Evolutionary conservation across 2,888 invertebrate genomes (phyloP), one percentile per base, ranked within the genome.

Genomic region (Shargacucullia verbasci): DNA sequence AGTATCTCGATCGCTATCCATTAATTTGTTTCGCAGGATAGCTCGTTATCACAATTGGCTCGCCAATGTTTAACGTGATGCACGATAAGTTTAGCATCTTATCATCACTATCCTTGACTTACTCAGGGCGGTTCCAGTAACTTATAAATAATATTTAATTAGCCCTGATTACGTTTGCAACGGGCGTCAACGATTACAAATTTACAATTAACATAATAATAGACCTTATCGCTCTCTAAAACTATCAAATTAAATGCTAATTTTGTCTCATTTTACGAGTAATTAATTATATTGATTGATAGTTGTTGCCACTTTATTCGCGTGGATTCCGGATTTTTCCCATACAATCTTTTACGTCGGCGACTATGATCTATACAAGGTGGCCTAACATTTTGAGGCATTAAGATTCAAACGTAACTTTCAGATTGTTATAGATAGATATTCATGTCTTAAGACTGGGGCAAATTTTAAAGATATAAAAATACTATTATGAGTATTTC

Each of bases 41-140:
- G 58, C 59, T 65, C 29, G 39, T 54, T 47, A 50, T 62, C 52
- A 70, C 68, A 72, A 64, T 67, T 58, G 56, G 44, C 68, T 55
- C 37, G 29, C 11, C 39, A 46, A 49, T 46, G 47, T 73, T 77
- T 67, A 76, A 81, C 87, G 85, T 90, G 89, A 84, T 78, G 84
- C 90, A 90, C 87, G 89, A 88, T 82, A 79, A 70, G 76, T 74
- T 86, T 81, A 79, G 74, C 86, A 86, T 88, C 83, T 83, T 79
- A 83, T 74, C 77, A 79, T 69, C 37, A 58, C 50, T 41, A 76
- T 74, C 90, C 91, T 91, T 91, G 89, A 86, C 90, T 90, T 82
- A 89, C 85, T 89, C 78, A 78, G 78, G 84, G 83, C 80, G 83
- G 81, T 88, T 86, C 84, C 82, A 84, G 80, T 80, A 80, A 40